A percentile compares a stretch with the other conserved stretches of the same genome.
Conservation (phyloP, 1,140 invertebrate species). For the Procambarus virginalis region DNA sequence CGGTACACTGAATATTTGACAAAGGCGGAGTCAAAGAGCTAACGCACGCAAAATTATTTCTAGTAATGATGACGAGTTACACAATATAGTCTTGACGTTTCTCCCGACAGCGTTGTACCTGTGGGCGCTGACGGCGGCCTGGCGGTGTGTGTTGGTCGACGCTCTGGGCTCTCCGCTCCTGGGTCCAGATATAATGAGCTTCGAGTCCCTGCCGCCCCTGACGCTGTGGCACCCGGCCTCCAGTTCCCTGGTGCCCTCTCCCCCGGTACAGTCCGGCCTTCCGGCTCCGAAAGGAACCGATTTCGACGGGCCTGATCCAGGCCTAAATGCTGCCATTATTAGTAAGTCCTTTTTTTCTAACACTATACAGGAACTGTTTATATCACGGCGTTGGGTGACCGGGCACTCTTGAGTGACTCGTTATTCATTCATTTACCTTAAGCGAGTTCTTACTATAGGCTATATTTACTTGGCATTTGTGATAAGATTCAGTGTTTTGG, state of each 20-base stretch:
- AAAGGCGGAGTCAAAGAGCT: too few species aligned
- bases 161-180: slow-evolving; percentile 47
- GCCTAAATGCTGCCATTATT: slow-evolving; percentile 68
- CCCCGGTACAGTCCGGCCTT: slow-evolving; percentile 52
- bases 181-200: slow-evolving; percentile 66
- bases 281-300: slow-evolving; percentile 65
- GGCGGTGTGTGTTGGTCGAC: not conserved
- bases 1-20: too few species aligned
- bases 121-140: slow-evolving; percentile 7
- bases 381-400: too few species aligned
- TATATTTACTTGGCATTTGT: too few species aligned
- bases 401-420: too few species aligned
- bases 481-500: too few species aligned
- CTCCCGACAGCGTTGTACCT: slow-evolving; percentile 15
- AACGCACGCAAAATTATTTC: too few species aligned
- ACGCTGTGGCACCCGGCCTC: slow-evolving; percentile 48
- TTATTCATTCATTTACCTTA: too few species aligned
- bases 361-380: too few species aligned
- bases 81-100: not conserved
- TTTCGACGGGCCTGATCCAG: slow-evolving; percentile 69
- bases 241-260: slow-evolving; percentile 43
- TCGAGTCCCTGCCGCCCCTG: slow-evolving; percentile 52
- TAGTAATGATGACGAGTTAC: too few species aligned
- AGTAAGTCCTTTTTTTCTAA: slow-evolving; percentile 25
- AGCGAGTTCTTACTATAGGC: too few species aligned